Conservation (phyloP, 1,140 invertebrate genomes). For the Trypoxylus dichotomus region DNA sequence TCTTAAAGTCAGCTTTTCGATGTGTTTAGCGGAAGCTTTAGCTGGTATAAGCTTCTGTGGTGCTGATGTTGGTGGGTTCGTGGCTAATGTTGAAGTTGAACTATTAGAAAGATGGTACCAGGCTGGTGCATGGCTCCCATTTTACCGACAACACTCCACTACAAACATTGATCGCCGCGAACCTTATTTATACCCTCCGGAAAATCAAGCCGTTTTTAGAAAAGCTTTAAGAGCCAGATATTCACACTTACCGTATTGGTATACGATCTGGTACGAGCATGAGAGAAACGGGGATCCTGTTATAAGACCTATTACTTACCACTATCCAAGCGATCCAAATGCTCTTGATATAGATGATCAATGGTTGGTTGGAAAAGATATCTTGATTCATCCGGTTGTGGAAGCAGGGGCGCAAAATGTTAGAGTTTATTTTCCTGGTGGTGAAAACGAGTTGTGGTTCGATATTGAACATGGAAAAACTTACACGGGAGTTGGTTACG, state of each 20-base stretch:
- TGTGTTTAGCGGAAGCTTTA: conserved; percentile 88
- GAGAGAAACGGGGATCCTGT: conserved; percentile 77
- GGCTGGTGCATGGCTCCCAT: conserved; percentile 62
- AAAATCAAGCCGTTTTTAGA: conserved; percentile 72
- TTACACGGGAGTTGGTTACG: conserved; percentile 59
- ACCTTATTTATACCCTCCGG: conserved; percentile 88
- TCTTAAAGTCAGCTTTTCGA: conserved; percentile 83
- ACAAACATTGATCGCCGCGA: conserved; percentile 93
- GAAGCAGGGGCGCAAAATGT: conserved; percentile 74
- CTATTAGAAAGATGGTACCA: conserved; percentile 95
- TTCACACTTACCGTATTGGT: conserved; percentile 87
- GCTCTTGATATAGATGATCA: conserved; percentile 81
- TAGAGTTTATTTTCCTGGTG: conserved; percentile 84
- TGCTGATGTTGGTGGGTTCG: conserved; percentile 96
- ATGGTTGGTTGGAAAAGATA: conserved; percentile 72
- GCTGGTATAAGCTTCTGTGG: conserved; percentile 83
- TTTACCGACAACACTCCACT: conserved; percentile 63
- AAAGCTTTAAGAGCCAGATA: conserved; percentile 81
- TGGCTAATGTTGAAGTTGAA: conserved; percentile 88
- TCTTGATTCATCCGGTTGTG: conserved; percentile 85
- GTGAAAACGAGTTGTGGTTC: conserved; percentile 80
- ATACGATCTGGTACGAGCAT: conserved; percentile 91
- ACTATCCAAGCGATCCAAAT: conserved; percentile 82
- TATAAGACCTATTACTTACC: conserved; percentile 84
- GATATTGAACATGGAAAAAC: conserved; percentile 77